Evolutionary conservation across 2,797 vertebrate species (phyloP).

Genomic region (Euphonia xanthogaster): DNA sequence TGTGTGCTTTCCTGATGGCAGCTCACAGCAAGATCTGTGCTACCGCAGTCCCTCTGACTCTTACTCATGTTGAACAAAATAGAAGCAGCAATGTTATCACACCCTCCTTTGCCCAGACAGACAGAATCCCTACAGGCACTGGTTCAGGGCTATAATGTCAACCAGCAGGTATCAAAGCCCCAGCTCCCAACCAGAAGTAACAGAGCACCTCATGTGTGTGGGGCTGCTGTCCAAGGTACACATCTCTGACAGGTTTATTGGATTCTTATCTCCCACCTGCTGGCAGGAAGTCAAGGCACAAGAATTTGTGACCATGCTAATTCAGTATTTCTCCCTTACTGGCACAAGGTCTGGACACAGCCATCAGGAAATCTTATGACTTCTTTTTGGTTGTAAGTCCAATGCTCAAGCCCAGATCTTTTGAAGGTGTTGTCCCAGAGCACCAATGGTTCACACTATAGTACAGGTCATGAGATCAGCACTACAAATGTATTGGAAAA

Average conservation of each 20-base stretch:
- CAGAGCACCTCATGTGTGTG: not conserved
- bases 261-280: not conserved
- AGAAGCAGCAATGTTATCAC: not conserved
- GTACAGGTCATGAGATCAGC: not conserved
- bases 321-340: not conserved
- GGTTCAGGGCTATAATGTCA: not conserved
- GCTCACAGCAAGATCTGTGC: not conserved
- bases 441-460: not conserved
- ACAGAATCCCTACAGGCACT: not conserved
- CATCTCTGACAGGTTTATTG: not conserved
- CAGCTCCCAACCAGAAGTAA: not conserved
- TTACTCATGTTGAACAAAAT: not conserved
- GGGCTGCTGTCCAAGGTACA: not conserved
- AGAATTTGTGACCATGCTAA: not conserved
- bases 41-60: not conserved
- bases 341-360: rapidly evolving
- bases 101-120: not conserved
- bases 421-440: not conserved
- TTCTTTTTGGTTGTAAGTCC: not conserved
- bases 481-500: not conserved
- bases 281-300: not conserved
- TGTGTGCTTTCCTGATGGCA: not conserved
- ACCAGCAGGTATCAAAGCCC: not conserved
- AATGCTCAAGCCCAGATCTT: not conserved
- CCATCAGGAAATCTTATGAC: not conserved